Evolutionary conservation across 1,140 invertebrate species (phyloP).

Genomic region (Drosophila elegans): DNA sequence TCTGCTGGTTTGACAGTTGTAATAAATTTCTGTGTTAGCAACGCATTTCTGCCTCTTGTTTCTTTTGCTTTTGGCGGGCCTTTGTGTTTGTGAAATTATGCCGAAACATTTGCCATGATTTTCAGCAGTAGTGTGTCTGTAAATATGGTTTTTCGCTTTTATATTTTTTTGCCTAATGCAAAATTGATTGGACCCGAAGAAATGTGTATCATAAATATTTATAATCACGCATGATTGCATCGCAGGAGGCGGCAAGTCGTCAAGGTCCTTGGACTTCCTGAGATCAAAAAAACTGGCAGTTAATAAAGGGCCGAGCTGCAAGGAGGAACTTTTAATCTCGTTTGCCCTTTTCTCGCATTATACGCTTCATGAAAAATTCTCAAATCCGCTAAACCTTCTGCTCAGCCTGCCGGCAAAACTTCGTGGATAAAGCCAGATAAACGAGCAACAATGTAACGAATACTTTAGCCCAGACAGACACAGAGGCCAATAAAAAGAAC

Average conservation of each 20-base stretch:
- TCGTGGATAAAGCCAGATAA: slow-evolving; percentile 43
- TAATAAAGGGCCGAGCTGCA: slow-evolving; percentile 13
- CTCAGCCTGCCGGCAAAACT: slow-evolving; percentile 28
- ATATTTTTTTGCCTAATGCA: slow-evolving; percentile 67
- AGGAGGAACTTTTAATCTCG: slow-evolving; percentile 68
- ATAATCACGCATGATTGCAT: slow-evolving; percentile 63
- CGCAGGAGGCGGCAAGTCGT: slow-evolving; percentile 47
- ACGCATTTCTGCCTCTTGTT: slow-evolving; percentile 30
- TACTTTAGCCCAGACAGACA: slow-evolving; percentile 44
- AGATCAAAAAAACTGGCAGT: slow-evolving; percentile 11
- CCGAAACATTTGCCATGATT: slow-evolving; percentile 58
- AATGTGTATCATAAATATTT: slow-evolving; percentile 73
- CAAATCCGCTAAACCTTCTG: slow-evolving; percentile 67
- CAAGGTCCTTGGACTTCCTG: slow-evolving; percentile 13
- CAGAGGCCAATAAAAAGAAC: slow-evolving; percentile 57
- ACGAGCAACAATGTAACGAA: slow-evolving; percentile 51
- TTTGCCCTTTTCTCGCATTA: slow-evolving; percentile 73
- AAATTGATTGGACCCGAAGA: slow-evolving; percentile 75
- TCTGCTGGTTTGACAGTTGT: slow-evolving; percentile 69
- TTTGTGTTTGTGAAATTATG: slow-evolving; percentile 65
- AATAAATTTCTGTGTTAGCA: slow-evolving; percentile 72
- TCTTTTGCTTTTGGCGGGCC: background rate
- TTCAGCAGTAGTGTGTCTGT: slow-evolving; percentile 37
- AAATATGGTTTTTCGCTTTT: slow-evolving; percentile 44
- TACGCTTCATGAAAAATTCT: slow-evolving; percentile 71